Evolutionary conservation across 2,113 vertebrate species (phyloP).

Genomic region (Coturnix japonica): DNA sequence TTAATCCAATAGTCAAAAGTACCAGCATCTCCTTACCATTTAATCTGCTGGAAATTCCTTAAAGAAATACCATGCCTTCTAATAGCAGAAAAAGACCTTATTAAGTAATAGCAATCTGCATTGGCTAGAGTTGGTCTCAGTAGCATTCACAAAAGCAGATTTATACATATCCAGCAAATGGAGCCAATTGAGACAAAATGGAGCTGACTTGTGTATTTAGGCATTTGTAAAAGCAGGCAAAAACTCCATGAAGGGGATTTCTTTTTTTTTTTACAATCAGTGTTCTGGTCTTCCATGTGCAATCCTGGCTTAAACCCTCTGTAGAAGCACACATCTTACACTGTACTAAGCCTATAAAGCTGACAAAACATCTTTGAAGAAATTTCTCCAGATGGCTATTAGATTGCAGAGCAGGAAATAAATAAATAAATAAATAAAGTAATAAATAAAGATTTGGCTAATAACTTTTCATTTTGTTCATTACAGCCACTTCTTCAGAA

Average conservation of each 20-base stretch:
- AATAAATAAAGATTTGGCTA: constrained; percentile 45
- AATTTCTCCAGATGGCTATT: constrained; percentile 49
- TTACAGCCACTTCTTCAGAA: constrained; percentile 27
- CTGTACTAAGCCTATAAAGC: background rate
- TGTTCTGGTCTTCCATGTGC: background rate
- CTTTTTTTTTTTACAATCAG: background rate
- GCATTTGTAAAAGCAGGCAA: background rate
- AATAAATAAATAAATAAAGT: background rate
- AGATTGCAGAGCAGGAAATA: background rate
- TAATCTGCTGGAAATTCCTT: background rate
- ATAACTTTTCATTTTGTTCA: constrained; percentile 54
- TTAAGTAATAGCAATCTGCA: background rate
- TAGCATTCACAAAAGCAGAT: background rate
- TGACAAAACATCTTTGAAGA: constrained; percentile 12
- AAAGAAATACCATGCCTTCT: background rate
- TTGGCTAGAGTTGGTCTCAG: rapidly evolving
- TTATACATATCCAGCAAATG: background rate
- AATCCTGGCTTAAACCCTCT: background rate
- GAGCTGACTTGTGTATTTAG: background rate
- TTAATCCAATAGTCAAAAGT: background rate
- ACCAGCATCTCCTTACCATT: background rate
- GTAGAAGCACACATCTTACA: background rate
- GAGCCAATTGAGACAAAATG: background rate
- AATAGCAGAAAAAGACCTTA: too few relatives aligned
- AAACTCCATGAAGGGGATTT: background rate